Percentiles rank a stretch among this genome's conserved stretches.
phyloP scores from a whole-genome alignment of 1,140 invertebrate genomes.

The Drosophila elegans region DNA sequence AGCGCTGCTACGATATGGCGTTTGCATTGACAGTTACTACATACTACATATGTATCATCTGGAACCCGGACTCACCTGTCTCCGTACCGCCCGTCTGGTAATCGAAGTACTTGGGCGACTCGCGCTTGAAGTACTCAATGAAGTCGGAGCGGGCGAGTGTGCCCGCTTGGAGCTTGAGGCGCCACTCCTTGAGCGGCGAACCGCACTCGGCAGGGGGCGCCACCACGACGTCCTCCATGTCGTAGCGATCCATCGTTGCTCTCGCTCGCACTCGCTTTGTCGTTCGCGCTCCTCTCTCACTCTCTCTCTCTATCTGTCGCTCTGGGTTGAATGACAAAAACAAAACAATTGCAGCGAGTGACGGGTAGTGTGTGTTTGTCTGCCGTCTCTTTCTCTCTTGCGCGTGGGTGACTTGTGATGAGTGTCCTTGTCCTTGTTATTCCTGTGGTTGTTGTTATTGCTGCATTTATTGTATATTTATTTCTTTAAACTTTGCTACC shows the following conservation, averaged over 20 bases:
- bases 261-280: conserved; percentile 1
- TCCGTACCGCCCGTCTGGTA: conserved; percentile 59
- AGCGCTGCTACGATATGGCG: too few species aligned
- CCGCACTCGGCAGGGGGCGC: conserved; percentile 61
- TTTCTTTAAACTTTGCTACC: conserved; percentile 36
- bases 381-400: conserved; percentile 6
- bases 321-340: conserved; percentile 4
- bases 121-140: conserved; percentile 73
- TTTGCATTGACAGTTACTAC: too few species aligned
- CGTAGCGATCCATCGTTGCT: conserved; percentile 75
- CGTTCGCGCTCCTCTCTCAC: conserved; percentile 6
- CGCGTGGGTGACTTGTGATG: conserved; percentile 11
- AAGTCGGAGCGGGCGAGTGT: conserved; percentile 68
- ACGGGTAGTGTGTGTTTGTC: conserved; percentile 1
- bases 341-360: conserved; percentile 8
- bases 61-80: conserved; percentile 58
- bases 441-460: conserved; percentile 16
- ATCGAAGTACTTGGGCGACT: conserved; percentile 75
- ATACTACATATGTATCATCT: neutral
- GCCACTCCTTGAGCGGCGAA: conserved; percentile 80
- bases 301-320: neutral
- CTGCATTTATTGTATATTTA: conserved; percentile 11
- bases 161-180: conserved; percentile 69
- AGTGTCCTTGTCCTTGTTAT: conserved; percentile 35
- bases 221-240: conserved; percentile 82